Conservation (phyloP, 2,113 vertebrate genomes). For the Phyllopteryx taeniolatus region DNA sequence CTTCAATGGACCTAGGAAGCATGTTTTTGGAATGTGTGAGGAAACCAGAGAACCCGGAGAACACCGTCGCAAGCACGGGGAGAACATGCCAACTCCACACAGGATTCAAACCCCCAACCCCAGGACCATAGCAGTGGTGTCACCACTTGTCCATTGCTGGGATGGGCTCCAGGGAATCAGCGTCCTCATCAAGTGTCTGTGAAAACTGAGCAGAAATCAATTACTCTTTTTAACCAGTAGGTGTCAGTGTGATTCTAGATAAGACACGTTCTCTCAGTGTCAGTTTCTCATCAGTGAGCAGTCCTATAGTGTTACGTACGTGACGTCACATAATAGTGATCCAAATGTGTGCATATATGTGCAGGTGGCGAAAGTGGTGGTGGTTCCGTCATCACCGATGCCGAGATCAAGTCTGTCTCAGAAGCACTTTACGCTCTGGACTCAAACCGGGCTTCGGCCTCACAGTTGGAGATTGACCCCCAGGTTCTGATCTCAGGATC, state of each 20-base stretch:
- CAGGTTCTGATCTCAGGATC: constrained; percentile 70
- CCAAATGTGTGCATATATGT: constrained; percentile 2
- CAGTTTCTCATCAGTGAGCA: background rate
- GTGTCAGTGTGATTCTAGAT: constrained; percentile 25
- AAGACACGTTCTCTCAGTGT: background rate
- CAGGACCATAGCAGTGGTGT: too few species aligned
- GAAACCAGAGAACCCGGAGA: too few species aligned
- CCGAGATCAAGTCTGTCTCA: constrained; percentile 79
- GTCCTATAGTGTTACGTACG: background rate
- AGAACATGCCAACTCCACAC: too few species aligned
- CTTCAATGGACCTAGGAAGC: too few species aligned
- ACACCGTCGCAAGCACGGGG: too few species aligned
- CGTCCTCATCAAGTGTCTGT: background rate
- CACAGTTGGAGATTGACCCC: constrained; percentile 76
- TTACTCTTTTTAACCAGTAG: constrained; percentile 11
- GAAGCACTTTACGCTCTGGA: constrained; percentile 81
- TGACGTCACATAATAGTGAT: background rate
- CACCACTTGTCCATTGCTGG: too few species aligned
- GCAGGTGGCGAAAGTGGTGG: constrained; percentile 11
- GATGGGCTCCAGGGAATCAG: too few species aligned
- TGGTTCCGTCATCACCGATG: constrained; percentile 58
- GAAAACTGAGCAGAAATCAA: background rate
- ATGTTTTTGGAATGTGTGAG: too few species aligned
- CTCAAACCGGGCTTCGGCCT: constrained; percentile 77
- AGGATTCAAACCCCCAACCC: too few species aligned